A percentile compares a stretch with the other conserved stretches of the same genome.
These are phyloP conservation scores for Astropecten irregularis DNA, from an alignment of 53 echinoderm and acorn worm species.

Conservation along the genomic window DNA sequence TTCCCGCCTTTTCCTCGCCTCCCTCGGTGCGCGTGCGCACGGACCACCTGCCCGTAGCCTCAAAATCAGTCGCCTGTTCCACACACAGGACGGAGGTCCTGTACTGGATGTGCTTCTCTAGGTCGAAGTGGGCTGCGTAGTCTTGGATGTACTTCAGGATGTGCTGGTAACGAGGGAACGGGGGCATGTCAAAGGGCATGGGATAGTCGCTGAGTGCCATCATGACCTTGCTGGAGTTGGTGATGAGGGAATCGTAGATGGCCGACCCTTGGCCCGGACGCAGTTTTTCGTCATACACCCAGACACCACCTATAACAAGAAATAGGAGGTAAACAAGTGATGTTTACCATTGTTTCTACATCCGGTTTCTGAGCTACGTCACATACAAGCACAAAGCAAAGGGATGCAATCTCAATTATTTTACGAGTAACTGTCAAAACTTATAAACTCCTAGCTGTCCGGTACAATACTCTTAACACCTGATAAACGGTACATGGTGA, in stretches of 20 bases:
- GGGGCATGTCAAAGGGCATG: constrained; percentile 53
- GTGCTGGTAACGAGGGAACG: constrained; percentile 55
- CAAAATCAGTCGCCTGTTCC: constrained; percentile 60
- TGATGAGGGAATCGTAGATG: constrained; percentile 76
- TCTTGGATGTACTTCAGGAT: constrained; percentile 61
- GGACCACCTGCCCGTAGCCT: constrained; percentile 53
- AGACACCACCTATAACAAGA: constrained; percentile 68
- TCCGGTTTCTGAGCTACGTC: too few relatives aligned
- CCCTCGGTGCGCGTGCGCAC: constrained; percentile 43
- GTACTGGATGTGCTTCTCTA: constrained; percentile 60
- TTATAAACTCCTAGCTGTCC: too few relatives aligned
- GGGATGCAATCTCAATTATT: too few relatives aligned
- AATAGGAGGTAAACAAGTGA: not conserved
- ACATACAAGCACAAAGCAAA: too few relatives aligned
- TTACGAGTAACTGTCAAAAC: too few relatives aligned
- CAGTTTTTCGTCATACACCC: constrained; percentile 58
- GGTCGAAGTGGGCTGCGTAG: constrained; percentile 63
- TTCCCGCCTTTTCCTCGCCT: constrained; percentile 31
- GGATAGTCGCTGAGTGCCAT: constrained; percentile 84
- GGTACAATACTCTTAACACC: too few relatives aligned
- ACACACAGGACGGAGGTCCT: constrained; percentile 56
- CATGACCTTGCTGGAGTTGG: constrained; percentile 86
- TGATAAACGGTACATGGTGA: too few relatives aligned
- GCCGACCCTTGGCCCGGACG: constrained; percentile 62
- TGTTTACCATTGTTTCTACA: not conserved